Evolutionary conservation across 1,140 invertebrate species (phyloP).

Genomic region (Trissolcus basalis): DNA sequence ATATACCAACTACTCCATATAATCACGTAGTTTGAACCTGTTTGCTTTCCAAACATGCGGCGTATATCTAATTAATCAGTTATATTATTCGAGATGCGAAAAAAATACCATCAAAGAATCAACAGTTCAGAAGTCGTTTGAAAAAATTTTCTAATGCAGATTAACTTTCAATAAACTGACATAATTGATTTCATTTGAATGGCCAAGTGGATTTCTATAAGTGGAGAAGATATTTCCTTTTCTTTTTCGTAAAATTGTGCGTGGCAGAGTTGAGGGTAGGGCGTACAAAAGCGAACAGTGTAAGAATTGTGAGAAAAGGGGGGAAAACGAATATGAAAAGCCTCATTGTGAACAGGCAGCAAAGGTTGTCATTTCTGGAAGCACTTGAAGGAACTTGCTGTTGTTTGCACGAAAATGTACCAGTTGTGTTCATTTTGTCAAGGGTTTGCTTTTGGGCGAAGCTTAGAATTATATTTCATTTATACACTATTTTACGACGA

Average conservation of each 20-base stretch:
- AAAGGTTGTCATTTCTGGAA: constrained; percentile 51
- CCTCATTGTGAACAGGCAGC: constrained; percentile 33
- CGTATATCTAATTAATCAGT: no score
- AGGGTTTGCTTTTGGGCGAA: no score
- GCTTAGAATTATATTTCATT: no score
- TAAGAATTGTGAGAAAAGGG: constrained; percentile 42
- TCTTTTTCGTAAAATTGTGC: constrained; percentile 11
- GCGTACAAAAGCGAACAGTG: constrained; percentile 18
- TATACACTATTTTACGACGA: no score
- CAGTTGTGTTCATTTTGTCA: neutral
- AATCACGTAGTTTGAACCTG: constrained; percentile 23
- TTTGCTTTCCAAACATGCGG: constrained; percentile 10
- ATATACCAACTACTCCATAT: constrained; percentile 6
- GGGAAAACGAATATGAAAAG: constrained; percentile 48
- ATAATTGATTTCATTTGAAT: no score
- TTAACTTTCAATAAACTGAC: no score
- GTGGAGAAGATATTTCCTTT: constrained; percentile 16
- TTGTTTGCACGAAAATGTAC: constrained; percentile 15
- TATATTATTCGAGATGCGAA: no score
- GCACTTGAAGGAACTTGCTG: constrained; percentile 32
- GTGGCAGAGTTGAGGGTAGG: neutral
- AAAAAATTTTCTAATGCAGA: no score
- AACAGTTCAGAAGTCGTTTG: no score
- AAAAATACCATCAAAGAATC: no score
- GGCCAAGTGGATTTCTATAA: no score